Evolutionary conservation across 2,113 vertebrate genomes (phyloP), one percentile per base, ranked within the genome.

Genomic region (Coregonus clupeaformis): DNA sequence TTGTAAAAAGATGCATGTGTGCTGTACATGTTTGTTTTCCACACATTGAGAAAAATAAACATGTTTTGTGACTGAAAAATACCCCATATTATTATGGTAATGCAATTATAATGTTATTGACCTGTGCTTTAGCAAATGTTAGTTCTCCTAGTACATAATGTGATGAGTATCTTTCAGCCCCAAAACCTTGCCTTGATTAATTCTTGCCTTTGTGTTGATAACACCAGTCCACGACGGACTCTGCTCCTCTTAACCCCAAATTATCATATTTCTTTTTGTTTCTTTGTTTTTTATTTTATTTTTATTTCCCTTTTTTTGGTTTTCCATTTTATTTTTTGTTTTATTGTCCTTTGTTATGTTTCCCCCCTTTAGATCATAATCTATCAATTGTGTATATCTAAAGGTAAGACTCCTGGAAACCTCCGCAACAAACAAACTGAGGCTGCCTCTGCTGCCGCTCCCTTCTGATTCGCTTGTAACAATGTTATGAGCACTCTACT

Each of bases 351-450:
- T 68, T 57, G 74, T n/a, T n/a, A 36, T 4, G 91, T 94, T 94
- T 94, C 93, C 93, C 91, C 91, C 94, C 94, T 96, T 95, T 97
- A 99, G 98, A 99, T 98, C 96, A 95, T 98, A 97, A 95, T 98
- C 95, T 95, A 93, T 96, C 96, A 95, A 94, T 98, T 96, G 94
- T 95, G 93, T 97, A 96, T 97, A 95, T 95, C 94, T 95, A 94
- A 97, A 98, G 96, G 96, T 98, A 98, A 98, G 96, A 94, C 85
- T 87, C 57, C 49, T 52, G 16, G 49, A 52, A 52, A 52, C 49
- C 49, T 14, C 36, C 49, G 5, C 9, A 11, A 5, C 27, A 27
- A 45, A 45, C 42, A 5, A 45, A 45, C 52, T 9, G 16, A 55
- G 52, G 52, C 52, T 55, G 52, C 9, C 13, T 55, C 52, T 55